These are phyloP conservation scores for Antennarius maculatus DNA, from an alignment of 2,797 vertebrate genomes.

Conservation along the genomic window DNA sequence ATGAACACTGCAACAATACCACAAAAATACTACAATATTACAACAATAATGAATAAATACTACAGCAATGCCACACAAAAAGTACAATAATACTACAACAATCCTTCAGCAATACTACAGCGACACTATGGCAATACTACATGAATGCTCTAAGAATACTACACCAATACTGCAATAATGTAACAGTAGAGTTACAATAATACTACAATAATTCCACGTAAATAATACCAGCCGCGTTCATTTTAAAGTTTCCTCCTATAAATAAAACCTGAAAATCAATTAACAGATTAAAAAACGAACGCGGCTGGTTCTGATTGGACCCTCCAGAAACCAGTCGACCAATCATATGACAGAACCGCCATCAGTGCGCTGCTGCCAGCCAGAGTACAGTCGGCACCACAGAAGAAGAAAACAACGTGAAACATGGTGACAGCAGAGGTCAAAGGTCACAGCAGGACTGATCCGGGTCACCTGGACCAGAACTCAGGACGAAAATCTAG, in stretches of 20 bases:
- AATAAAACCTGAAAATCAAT: slow-evolving; percentile 14
- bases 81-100: no score
- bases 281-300: neutral
- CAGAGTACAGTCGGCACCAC: neutral
- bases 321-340: slow-evolving; percentile 12
- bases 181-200: no score
- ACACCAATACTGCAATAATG: no score
- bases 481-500: neutral
- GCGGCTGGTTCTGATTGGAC: slow-evolving; percentile 31
- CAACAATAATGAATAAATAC: no score
- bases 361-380: slow-evolving; percentile 28
- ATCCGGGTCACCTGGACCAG: neutral
- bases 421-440: slow-evolving; percentile 20
- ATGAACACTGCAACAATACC: no score
- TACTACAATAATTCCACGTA: no score
- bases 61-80: no score
- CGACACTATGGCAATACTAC: no score
- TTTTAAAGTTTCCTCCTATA: neutral
- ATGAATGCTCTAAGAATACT: no score
- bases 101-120: no score
- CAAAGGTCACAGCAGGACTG: slow-evolving; percentile 21
- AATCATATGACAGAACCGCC: slow-evolving; percentile 35
- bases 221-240: no score
- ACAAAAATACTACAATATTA: no score
- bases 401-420: neutral